Percentiles rank a stretch among this genome's conserved stretches.
Conservation (phyloP, 1,140 invertebrate genomes). For the Archegozetes longisetosus region DNA sequence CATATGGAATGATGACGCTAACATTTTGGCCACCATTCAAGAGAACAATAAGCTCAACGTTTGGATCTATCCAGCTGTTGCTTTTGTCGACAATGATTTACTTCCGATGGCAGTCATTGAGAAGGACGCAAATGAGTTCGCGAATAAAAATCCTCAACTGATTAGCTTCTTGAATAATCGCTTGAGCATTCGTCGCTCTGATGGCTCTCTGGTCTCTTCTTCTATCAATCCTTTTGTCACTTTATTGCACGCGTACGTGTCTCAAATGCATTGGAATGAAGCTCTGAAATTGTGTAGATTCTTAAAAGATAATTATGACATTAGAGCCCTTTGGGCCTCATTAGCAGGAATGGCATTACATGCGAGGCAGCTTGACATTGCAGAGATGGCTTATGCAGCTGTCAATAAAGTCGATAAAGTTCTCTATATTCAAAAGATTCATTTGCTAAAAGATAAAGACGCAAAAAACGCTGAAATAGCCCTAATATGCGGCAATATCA, state of each 20-base stretch:
- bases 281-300: conserved; percentile 56
- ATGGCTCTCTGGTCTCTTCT: conserved; percentile 46
- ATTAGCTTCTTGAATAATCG: conserved; percentile 59
- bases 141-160: conserved; percentile 48
- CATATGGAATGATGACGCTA: conserved; percentile 61
- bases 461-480: conserved; percentile 60
- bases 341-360: conserved; percentile 69
- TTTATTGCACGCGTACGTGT: conserved; percentile 44
- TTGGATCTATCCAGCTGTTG: conserved; percentile 66
- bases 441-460: conserved; percentile 40
- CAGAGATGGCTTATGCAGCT: conserved; percentile 83
- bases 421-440: conserved; percentile 65
- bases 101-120: conserved; percentile 43
- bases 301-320: conserved; percentile 48
- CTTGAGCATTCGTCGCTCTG: conserved; percentile 49
- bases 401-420: conserved; percentile 79
- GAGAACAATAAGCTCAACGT: conserved; percentile 55
- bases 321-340: conserved; percentile 72
- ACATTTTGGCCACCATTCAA: conserved; percentile 65
- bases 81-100: conserved; percentile 55
- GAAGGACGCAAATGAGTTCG: conserved; percentile 41
- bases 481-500: conserved; percentile 53
- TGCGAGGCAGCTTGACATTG: conserved; percentile 56
- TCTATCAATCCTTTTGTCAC: conserved; percentile 47
- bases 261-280: conserved; percentile 50